phyloP scores from a whole-genome alignment of 2,113 vertebrate genomes.

The Labeo catla region DNA sequence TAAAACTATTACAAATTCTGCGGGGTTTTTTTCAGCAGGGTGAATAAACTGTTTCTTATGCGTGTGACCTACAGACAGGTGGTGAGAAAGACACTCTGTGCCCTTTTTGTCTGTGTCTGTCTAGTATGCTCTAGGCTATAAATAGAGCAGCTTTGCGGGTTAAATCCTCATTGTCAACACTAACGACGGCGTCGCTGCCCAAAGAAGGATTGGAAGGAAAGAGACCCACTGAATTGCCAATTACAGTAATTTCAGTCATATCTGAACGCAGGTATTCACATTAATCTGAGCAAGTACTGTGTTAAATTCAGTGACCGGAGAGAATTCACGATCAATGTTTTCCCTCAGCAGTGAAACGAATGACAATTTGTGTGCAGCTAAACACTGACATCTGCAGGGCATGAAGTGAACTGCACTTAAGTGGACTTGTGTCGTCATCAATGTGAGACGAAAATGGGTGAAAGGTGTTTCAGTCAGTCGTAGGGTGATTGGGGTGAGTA shows the following conservation, averaged over 20 bases:
- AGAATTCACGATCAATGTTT: not conserved
- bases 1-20: too few relatives aligned
- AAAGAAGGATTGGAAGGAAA: constrained; percentile 22
- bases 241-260: not conserved
- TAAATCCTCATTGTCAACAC: constrained; percentile 58
- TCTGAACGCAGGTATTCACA: not conserved
- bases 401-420: not conserved
- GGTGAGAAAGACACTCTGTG: constrained; percentile 48
- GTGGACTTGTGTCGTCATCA: constrained; percentile 62
- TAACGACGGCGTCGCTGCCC: constrained; percentile 22
- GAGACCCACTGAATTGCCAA: not conserved
- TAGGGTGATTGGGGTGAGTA: not conserved
- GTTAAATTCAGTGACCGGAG: not conserved
- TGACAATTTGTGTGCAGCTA: not conserved
- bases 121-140: constrained; percentile 62
- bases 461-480: constrained; percentile 61
- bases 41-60: not conserved
- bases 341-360: not conserved
- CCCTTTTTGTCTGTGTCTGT: constrained; percentile 60
- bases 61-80: constrained; percentile 43
- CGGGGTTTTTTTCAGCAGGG: too few relatives aligned
- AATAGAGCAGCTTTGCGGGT: constrained; percentile 63
- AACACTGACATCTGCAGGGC: constrained; percentile 59
- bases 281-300: not conserved
- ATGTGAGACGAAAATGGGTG: constrained; percentile 67